Conservation (phyloP, 1,140 invertebrate species). For the Drosophila asahinai region DNA sequence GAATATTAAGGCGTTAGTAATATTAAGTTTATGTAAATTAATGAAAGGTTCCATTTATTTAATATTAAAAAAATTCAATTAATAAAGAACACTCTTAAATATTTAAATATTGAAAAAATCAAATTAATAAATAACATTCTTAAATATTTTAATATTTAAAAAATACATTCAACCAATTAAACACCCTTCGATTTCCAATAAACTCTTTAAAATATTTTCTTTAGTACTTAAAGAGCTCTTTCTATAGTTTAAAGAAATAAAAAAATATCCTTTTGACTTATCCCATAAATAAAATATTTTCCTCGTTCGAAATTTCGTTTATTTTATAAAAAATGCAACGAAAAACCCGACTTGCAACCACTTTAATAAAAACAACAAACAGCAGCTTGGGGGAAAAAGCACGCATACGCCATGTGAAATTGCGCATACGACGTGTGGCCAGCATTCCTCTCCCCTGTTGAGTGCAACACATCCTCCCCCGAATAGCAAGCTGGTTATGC, state of each 20-base stretch:
- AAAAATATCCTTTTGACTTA: not conserved
- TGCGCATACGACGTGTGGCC: conserved; percentile 26
- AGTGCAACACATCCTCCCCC: not conserved
- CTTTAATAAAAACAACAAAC: conserved; percentile 7
- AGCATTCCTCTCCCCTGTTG: not conserved
- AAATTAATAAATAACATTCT: too few species aligned
- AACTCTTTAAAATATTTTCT: too few species aligned
- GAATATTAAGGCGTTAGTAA: not conserved
- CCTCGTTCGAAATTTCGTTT: not conserved
- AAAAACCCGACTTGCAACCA: not conserved
- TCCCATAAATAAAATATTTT: not conserved
- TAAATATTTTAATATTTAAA: too few species aligned
- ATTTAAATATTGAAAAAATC: too few species aligned
- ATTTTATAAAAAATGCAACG: not conserved
- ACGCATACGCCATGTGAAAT: conserved; percentile 19
- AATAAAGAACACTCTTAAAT: not conserved
- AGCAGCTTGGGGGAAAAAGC: not conserved
- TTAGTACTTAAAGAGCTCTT: not conserved
- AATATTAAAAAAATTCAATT: too few species aligned
- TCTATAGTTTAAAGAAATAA: not conserved
- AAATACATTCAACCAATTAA: too few species aligned
- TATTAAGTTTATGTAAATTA: not conserved
- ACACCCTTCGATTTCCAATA: too few species aligned
- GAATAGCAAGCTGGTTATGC: not conserved
- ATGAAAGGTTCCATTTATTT: not conserved